Conservation (phyloP, 2,113 vertebrate species). For the Crotalus horridus region DNA sequence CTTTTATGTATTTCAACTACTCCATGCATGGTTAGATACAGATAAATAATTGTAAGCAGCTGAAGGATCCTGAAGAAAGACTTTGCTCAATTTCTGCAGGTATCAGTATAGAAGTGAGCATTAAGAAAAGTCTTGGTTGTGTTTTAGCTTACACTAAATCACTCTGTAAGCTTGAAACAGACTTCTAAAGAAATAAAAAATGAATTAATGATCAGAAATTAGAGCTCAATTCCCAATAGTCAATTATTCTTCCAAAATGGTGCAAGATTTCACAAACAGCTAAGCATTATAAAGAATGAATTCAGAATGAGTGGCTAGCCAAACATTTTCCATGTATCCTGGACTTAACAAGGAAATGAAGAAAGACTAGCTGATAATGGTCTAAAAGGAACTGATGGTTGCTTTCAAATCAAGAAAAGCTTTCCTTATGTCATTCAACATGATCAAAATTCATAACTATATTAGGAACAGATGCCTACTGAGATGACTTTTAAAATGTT, state of each 20-base stretch:
- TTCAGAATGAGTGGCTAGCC: not conserved
- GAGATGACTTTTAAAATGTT: not conserved
- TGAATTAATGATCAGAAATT: not conserved
- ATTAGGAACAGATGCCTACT: not conserved
- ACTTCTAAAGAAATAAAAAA: not conserved
- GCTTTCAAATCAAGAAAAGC: not conserved
- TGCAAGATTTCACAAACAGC: not conserved
- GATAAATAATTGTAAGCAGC: not conserved
- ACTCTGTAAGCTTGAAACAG: not conserved
- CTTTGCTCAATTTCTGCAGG: not conserved
- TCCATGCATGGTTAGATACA: not conserved
- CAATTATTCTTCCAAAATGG: not conserved
- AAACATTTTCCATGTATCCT: not conserved
- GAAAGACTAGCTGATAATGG: not conserved
- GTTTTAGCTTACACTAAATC: not conserved
- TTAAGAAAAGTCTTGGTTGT: not conserved
- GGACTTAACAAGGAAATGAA: not conserved
- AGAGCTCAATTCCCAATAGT: not conserved
- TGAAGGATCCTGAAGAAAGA: not conserved
- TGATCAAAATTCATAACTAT: constrained; percentile 10
- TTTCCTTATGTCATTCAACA: not conserved
- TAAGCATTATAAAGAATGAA: not conserved
- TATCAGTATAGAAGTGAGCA: not conserved
- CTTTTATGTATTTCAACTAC: not conserved
- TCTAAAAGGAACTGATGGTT: not conserved